Percentiles rank a stretch among this genome's conserved stretches.
Evolutionary conservation across 2,888 invertebrate species (phyloP).

Genomic region (Mechanitis mazaeus): DNA sequence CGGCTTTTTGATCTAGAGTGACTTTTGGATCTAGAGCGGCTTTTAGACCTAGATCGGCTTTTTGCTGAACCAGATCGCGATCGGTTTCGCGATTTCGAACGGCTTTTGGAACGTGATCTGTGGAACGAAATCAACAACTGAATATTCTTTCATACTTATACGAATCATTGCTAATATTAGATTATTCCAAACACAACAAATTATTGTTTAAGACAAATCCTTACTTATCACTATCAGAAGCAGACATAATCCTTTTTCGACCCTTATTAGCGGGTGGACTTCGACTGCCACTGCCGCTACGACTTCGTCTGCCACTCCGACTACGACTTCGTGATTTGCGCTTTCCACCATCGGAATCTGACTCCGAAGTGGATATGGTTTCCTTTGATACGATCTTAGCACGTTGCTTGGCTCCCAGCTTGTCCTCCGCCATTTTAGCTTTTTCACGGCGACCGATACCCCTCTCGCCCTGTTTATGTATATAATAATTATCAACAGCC

Average conservation of each 20-base stretch:
- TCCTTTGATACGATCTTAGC: conserved; percentile 94
- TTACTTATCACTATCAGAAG: conserved; percentile 76
- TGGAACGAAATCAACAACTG: conserved; percentile 25
- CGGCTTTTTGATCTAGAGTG: conserved; percentile 48
- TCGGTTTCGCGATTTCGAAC: conserved; percentile 59
- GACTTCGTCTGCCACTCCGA: conserved; percentile 51
- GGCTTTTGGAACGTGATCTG: conserved; percentile 52
- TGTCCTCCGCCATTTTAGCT: conserved; percentile 75
- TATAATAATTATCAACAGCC: not conserved
- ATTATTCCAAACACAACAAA: no score
- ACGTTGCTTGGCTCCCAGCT: conserved; percentile 89
- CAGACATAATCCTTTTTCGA: conserved; percentile 78
- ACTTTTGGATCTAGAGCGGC: conserved; percentile 46
- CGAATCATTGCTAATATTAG: no score
- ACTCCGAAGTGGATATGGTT: conserved; percentile 94
- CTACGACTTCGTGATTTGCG: conserved; percentile 48
- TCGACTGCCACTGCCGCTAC: conserved; percentile 71
- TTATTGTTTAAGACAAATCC: not conserved
- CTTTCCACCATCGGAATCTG: conserved; percentile 77
- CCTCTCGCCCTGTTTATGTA: conserved; percentile 49
- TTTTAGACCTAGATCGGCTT: conserved; percentile 46
- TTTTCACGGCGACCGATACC: conserved; percentile 65
- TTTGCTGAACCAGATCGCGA: conserved; percentile 48
- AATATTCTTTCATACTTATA: no score
- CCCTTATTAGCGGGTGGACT: conserved; percentile 66